Evolutionary conservation across 2,113 vertebrate genomes (phyloP).

Genomic region (Tauraco erythrolophus): DNA sequence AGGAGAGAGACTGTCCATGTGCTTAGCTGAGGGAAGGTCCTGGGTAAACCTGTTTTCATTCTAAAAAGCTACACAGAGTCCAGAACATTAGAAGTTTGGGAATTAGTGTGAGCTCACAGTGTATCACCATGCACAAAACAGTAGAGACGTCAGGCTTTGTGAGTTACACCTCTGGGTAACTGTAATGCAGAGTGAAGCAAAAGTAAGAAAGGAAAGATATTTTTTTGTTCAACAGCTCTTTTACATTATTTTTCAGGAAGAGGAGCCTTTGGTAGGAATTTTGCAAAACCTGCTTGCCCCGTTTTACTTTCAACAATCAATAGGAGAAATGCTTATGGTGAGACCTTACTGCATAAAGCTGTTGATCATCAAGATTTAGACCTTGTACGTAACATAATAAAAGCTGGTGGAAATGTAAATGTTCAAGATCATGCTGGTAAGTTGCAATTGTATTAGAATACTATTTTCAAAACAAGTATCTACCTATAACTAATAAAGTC

Average conservation of each 20-base stretch:
- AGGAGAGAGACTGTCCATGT: background rate
- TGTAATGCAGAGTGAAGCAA: background rate
- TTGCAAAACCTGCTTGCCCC: background rate
- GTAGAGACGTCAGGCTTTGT: background rate
- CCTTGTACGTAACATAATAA: slow-evolving; percentile 67
- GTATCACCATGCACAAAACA: background rate
- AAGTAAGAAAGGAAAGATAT: background rate
- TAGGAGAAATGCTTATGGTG: slow-evolving; percentile 77
- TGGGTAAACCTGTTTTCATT: background rate
- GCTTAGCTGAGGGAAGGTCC: background rate
- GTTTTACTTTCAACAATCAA: slow-evolving; percentile 49
- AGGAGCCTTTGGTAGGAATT: background rate
- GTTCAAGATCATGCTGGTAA: slow-evolving; percentile 80
- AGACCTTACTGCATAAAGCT: slow-evolving; percentile 79
- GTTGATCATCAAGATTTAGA: slow-evolving; percentile 52
- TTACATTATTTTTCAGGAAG: slow-evolving; percentile 51
- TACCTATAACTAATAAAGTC: background rate
- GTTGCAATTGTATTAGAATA: background rate
- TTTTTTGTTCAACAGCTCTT: background rate
- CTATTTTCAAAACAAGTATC: background rate
- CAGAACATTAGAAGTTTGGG: background rate
- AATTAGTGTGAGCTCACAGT: background rate
- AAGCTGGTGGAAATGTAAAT: slow-evolving; percentile 76
- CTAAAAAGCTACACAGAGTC: background rate
- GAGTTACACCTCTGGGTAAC: background rate